These are phyloP conservation scores for Dasyurus viverrinus DNA, from an alignment of 2,113 vertebrate genomes.

Conservation along the genomic window DNA sequence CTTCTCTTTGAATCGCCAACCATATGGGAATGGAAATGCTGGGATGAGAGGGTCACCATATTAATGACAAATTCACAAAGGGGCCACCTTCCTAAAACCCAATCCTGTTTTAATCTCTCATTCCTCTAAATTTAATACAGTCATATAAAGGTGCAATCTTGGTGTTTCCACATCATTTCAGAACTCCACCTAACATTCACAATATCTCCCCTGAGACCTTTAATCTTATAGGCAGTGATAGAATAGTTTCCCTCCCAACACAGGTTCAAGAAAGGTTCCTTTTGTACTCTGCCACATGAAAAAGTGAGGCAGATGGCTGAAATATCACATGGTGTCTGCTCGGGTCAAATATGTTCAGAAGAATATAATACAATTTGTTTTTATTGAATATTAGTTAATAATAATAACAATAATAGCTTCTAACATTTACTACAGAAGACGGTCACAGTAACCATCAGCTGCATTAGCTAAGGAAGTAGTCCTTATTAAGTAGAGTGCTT, in stretches of 20 bases:
- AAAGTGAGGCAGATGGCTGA: conserved; percentile 60
- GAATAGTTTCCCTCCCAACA: conserved; percentile 25
- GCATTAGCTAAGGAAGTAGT: not conserved
- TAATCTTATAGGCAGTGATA: conserved; percentile 47
- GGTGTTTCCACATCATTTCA: conserved; percentile 66
- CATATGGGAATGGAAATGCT: conserved; percentile 72
- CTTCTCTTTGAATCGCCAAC: conserved; percentile 68
- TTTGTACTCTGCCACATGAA: conserved; percentile 52
- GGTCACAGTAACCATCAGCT: conserved; percentile 25
- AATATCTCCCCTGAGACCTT: conserved; percentile 40
- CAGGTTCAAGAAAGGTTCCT: conserved; percentile 43
- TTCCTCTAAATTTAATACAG: conserved; percentile 68
- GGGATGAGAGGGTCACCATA: conserved; percentile 70
- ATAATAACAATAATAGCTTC: conserved; percentile 42
- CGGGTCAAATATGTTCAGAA: conserved; percentile 24
- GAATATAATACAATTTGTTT: not conserved
- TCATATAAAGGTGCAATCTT: conserved; percentile 62
- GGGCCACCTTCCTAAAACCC: conserved; percentile 55
- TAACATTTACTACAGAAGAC: not conserved
- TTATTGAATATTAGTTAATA: conserved; percentile 20
- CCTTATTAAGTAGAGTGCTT: conserved; percentile 17
- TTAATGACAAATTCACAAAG: conserved; percentile 68
- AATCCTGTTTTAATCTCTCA: conserved; percentile 66
- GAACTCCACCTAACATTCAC: conserved; percentile 16
- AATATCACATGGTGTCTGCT: conserved; percentile 35